Base-by-base conservation (phyloP, 2,113 vertebrate genomes). In the Tragelaphus scriptus region DNA sequence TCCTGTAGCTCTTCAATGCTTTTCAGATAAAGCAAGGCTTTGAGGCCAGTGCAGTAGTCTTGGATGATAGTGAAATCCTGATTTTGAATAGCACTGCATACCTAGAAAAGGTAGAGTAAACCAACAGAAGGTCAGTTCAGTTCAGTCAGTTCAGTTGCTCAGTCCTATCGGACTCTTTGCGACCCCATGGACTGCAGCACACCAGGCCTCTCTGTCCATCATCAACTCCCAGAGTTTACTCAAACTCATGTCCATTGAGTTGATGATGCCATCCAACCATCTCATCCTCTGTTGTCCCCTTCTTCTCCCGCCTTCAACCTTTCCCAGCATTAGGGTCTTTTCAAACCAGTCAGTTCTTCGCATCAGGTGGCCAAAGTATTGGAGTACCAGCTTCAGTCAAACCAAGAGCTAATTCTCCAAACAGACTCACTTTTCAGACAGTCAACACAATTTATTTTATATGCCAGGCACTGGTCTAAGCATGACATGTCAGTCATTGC, bases 31-130 rank as follows among this genome's bases (percentile, higher is more conserved):
- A 99, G 99, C 97, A 99, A 98, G 56, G 99, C 98, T 98, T 56
- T 99, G 96, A 99, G 99, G 56, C 99, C 99, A 6, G 99, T 98
- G 97, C 99, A 99, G 97, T 99, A 99, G 97, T 99, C 99, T 95
- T 99, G 99, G 55, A 99, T 99, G 97, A 99, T 98, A 28, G 99
- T 99, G 98, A 99, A 99, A 98, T 99, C 99, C 98, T 99, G 99
- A 98, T 99, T 99, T 98, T 99, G 99, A 90, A 99, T 80, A 0
- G 99, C 99, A 94, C 99, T 99, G 98, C 99, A 99, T 25, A 99
- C 99, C 99, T 99, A 96, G 0, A 1, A 98, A 95, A 98, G 30
- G 0, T 1, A 58, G 86, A 58, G 36, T 7, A 32, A 59, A 59
- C 14, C 93, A 98, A 95, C 21, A n/a, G 97, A 79, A 32, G 1